phyloP scores from a whole-genome alignment of 1,140 invertebrate genomes.

The Trigoniulus corallinus region DNA sequence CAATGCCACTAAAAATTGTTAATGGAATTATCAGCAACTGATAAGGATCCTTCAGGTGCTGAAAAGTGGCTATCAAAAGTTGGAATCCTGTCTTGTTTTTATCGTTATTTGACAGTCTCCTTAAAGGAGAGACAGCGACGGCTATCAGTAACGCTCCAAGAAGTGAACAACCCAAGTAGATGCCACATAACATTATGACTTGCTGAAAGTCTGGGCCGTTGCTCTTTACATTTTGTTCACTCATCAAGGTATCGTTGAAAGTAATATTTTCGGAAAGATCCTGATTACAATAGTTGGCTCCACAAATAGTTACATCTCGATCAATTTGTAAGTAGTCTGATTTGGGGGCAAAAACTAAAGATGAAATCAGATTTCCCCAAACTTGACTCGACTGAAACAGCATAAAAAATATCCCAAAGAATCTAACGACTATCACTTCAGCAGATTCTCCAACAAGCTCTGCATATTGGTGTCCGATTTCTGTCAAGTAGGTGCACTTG shows the following conservation, averaged over 20 bases:
- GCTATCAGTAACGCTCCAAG: constrained; percentile 69
- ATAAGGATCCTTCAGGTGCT: constrained; percentile 57
- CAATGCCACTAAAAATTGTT: constrained; percentile 91
- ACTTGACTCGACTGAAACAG: constrained; percentile 89
- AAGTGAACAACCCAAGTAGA: constrained; percentile 72
- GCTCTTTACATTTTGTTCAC: constrained; percentile 3
- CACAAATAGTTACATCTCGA: constrained; percentile 33
- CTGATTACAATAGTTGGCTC: constrained; percentile 55
- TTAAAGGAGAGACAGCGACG: constrained; percentile 72
- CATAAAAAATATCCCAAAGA: constrained; percentile 97
- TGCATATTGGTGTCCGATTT: constrained; percentile 18
- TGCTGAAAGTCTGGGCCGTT: constrained; percentile 27
- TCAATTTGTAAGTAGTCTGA: not conserved
- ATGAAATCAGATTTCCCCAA: constrained; percentile 93
- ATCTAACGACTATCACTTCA: constrained; percentile 78
- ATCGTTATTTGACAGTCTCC: constrained; percentile 45
- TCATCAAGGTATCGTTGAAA: constrained; percentile 14
- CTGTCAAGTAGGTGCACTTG: constrained; percentile 33
- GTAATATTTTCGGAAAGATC: constrained; percentile 4
- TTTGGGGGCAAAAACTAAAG: constrained; percentile 34
- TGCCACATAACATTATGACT: constrained; percentile 70
- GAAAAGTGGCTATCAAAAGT: constrained; percentile 70
- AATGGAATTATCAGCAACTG: constrained; percentile 86
- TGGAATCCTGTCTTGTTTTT: constrained; percentile 56
- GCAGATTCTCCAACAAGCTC: not conserved